Conservation (phyloP, 1,140 invertebrate genomes). For the Nomia melanderi region DNA sequence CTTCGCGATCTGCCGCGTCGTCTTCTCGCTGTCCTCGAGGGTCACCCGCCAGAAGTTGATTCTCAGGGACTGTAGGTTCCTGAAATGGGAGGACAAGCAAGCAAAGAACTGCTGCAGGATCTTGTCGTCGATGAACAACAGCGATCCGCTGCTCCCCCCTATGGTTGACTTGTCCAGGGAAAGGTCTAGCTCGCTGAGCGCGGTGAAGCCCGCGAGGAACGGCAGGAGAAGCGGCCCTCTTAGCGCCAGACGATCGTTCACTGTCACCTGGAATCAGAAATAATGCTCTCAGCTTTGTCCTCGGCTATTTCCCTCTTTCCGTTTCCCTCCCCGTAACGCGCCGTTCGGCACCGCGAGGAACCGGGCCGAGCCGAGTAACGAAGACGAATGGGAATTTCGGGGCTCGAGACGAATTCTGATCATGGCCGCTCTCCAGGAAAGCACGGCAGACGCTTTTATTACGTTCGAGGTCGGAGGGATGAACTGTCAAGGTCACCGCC, state of each 20-base stretch:
- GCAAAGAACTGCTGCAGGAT: slow-evolving; percentile 77
- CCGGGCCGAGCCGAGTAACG: background rate
- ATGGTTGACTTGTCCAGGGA: slow-evolving; percentile 78
- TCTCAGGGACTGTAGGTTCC: slow-evolving; percentile 74
- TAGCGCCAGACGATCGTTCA: slow-evolving; percentile 80
- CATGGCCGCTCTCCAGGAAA: background rate
- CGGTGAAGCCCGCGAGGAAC: slow-evolving; percentile 80
- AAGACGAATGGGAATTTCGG: slow-evolving; percentile 22
- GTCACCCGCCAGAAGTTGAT: slow-evolving; percentile 79
- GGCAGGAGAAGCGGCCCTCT: slow-evolving; percentile 80
- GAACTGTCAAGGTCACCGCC: background rate
- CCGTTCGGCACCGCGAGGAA: background rate
- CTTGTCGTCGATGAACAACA: slow-evolving; percentile 79
- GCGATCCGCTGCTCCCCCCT: slow-evolving; percentile 71
- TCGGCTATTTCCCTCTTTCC: slow-evolving; percentile 2
- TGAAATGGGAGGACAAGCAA: slow-evolving; percentile 74
- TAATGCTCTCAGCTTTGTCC: slow-evolving; percentile 23
- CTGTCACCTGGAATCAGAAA: slow-evolving; percentile 74
- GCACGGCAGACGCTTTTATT: background rate
- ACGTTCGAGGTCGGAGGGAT: background rate
- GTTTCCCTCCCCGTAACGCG: background rate
- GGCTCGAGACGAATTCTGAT: background rate
- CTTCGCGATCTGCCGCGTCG: slow-evolving; percentile 76
- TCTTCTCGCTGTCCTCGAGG: slow-evolving; percentile 77
- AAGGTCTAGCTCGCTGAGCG: slow-evolving; percentile 80